phyloP scores from a whole-genome alignment of 2,113 vertebrate species.

The Cyanoderma ruficeps region DNA sequence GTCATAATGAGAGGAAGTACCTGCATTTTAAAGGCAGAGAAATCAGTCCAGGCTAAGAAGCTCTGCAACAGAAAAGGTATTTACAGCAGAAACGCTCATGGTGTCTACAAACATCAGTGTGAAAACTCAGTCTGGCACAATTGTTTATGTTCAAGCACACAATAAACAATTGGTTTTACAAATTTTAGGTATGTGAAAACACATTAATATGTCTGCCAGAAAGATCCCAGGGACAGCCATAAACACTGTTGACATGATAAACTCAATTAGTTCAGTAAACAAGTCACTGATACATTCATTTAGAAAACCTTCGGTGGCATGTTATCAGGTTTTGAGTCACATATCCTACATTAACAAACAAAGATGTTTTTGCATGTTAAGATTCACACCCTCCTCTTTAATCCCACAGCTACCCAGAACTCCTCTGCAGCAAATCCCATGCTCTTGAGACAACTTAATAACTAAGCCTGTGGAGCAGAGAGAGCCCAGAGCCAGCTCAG shows the following conservation, averaged over 20 bases:
- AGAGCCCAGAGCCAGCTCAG: background rate
- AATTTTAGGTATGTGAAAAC: constrained; percentile 29
- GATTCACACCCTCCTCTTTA: background rate
- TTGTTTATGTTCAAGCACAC: background rate
- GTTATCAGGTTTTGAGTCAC: background rate
- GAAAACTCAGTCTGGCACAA: background rate
- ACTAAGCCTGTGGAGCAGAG: background rate
- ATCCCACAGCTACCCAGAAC: background rate
- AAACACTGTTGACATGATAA: constrained; percentile 39
- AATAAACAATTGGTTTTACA: constrained; percentile 13
- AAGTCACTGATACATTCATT: background rate
- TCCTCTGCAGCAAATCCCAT: background rate
- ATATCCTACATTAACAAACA: background rate
- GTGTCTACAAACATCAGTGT: background rate
- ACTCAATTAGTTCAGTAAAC: constrained; percentile 44
- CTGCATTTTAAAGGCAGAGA: background rate
- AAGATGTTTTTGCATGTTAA: background rate
- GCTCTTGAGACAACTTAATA: background rate
- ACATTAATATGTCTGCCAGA: constrained; percentile 17
- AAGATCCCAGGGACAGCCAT: constrained; percentile 30
- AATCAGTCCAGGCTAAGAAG: background rate
- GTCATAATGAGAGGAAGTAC: background rate
- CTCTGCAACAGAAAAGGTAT: background rate
- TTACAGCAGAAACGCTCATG: background rate
- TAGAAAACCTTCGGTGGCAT: background rate